Percentiles rank a stretch among this genome's conserved stretches.
phyloP scores from a whole-genome alignment of 2,797 vertebrate species.

The Decapterus maruadsi region DNA sequence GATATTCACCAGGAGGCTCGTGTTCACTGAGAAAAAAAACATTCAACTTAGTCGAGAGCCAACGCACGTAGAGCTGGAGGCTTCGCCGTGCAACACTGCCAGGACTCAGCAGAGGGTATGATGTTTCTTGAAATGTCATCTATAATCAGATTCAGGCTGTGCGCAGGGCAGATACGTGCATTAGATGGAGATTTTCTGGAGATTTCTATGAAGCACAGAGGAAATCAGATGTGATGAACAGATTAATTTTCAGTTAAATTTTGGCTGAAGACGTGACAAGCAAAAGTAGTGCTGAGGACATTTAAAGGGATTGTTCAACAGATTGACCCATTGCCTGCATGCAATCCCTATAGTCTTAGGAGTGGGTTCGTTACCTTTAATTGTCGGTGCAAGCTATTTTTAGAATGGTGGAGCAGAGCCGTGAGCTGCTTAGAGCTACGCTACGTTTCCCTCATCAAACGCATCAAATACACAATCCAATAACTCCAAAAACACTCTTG shows the following conservation, averaged over 20 bases:
- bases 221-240: constrained; percentile 7
- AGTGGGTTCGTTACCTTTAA: too few relatives aligned
- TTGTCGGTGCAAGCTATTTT: too few relatives aligned
- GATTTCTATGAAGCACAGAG: background rate
- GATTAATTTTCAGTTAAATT: background rate
- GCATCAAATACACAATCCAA: too few relatives aligned
- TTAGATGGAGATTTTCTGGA: background rate
- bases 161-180: constrained; percentile 10
- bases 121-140: constrained; percentile 43
- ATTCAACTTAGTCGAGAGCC: constrained; percentile 20
- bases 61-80: constrained; percentile 20
- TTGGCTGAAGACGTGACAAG: background rate
- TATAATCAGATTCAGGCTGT: constrained; percentile 26
- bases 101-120: constrained; percentile 31
- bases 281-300: background rate
- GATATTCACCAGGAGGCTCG: constrained; percentile 17
- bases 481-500: too few relatives aligned
- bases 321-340: too few relatives aligned
- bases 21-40: constrained; percentile 14
- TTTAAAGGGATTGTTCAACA: background rate
- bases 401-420: too few relatives aligned
- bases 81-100: constrained; percentile 2
- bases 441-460: too few relatives aligned
- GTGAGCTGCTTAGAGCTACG: too few relatives aligned
- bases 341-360: too few relatives aligned